Conservation (phyloP, 2,113 vertebrate species). For the Rhinichthys klamathensis region DNA sequence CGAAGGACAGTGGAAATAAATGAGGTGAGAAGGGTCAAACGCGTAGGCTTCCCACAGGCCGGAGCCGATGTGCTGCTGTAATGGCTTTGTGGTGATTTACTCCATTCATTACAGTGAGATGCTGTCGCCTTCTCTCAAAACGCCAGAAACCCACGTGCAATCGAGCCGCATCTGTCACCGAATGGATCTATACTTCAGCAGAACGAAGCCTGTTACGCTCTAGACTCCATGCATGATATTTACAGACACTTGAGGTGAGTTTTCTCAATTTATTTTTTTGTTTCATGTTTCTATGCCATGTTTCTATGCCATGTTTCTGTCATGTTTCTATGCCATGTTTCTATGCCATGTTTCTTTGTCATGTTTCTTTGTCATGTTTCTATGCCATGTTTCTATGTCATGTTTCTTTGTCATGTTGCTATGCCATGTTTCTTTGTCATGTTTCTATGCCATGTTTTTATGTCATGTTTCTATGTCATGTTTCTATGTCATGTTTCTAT, state of each 20-base stretch:
- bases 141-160: not conserved
- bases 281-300: too few relatives aligned
- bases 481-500: too few relatives aligned
- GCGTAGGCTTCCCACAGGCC: not conserved
- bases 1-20: constrained; percentile 20
- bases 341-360: too few relatives aligned
- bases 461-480: too few relatives aligned
- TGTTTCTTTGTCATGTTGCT: too few relatives aligned
- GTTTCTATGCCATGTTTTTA: too few relatives aligned
- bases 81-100: constrained; percentile 32
- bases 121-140: constrained; percentile 7
- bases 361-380: too few relatives aligned
- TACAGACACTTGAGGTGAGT: not conserved
- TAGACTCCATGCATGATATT: not conserved
- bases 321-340: too few relatives aligned
- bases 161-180: not conserved
- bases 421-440: too few relatives aligned
- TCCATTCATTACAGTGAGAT: constrained; percentile 4
- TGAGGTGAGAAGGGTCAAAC: constrained; percentile 8
- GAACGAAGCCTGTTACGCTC: not conserved
- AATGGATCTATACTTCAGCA: not conserved
- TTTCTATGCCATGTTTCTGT: too few relatives aligned
- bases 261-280: too few relatives aligned
- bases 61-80: not conserved
- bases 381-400: too few relatives aligned